Evolutionary conservation across 2,113 vertebrate genomes (phyloP).

Genomic region (Rhea pennata): DNA sequence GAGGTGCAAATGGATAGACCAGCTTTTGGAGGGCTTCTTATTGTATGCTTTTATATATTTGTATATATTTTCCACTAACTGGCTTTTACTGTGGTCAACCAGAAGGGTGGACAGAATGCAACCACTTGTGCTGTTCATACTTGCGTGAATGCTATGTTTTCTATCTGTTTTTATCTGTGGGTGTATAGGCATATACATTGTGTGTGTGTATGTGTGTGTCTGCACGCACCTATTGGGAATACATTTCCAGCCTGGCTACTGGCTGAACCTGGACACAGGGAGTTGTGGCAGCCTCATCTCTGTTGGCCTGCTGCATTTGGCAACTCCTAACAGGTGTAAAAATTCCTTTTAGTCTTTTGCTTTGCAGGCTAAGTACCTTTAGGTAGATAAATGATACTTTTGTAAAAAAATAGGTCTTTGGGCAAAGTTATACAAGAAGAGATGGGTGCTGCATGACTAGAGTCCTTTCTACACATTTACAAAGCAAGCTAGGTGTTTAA

Average conservation of each 20-base stretch:
- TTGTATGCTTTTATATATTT: background rate
- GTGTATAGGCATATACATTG: rapidly evolving
- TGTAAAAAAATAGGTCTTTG: background rate
- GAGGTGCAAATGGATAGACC: background rate
- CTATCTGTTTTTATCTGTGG: no score
- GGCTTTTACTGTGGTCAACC: background rate
- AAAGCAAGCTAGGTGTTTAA: background rate
- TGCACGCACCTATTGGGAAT: background rate
- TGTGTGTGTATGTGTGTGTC: background rate
- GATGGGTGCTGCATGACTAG: background rate
- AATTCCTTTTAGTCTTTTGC: background rate
- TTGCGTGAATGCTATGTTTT: background rate
- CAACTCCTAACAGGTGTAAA: rapidly evolving
- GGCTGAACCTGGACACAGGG: no score
- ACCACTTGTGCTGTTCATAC: background rate
- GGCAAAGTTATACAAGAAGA: background rate
- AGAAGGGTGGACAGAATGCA: background rate
- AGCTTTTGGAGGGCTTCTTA: background rate
- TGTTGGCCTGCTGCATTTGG: background rate
- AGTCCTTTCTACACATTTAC: background rate
- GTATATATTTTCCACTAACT: background rate
- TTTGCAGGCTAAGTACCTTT: background rate
- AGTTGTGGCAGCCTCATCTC: background rate
- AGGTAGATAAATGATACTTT: background rate
- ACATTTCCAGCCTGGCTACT: no score